These are phyloP conservation scores for Dusona sp. DNA, from an alignment of 2,888 invertebrate species.

Conservation along the genomic window DNA sequence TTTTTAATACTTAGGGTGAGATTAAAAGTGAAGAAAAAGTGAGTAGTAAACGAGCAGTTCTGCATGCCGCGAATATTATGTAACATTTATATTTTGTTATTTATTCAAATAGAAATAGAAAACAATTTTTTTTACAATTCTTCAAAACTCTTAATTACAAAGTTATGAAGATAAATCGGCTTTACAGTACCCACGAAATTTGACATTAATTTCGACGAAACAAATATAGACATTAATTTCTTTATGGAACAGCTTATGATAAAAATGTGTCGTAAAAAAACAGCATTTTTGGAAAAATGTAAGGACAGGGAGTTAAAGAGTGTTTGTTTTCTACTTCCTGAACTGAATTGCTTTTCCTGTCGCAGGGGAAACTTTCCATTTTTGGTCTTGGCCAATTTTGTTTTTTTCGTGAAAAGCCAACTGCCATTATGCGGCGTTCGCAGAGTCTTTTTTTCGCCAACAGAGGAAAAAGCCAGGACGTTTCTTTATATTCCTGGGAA, in stretches of 20 bases:
- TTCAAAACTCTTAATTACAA: neutral
- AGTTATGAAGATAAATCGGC: neutral
- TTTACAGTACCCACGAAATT: no score
- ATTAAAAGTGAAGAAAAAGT: neutral
- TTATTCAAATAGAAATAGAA: neutral
- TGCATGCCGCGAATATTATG: neutral
- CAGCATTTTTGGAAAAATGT: no score
- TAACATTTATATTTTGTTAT: neutral
- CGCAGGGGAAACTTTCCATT: constrained; percentile 30
- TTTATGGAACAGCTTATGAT: no score
- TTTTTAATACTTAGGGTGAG: neutral
- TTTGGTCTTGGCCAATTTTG: neutral
- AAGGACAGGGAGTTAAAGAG: neutral
- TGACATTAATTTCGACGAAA: no score
- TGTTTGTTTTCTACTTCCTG: constrained; percentile 17
- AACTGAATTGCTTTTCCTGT: constrained; percentile 20
- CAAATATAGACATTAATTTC: no score
- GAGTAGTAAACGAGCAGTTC: neutral
- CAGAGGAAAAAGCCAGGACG: neutral
- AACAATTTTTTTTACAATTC: neutral
- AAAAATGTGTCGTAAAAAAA: neutral
- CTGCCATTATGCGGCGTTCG: constrained; percentile 2
- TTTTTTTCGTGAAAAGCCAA: constrained; percentile 6
- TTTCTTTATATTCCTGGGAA: neutral
- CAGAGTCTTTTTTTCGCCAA: neutral